phyloP scores from a whole-genome alignment of 2,888 invertebrate species.

The Uloborus plumipes region DNA sequence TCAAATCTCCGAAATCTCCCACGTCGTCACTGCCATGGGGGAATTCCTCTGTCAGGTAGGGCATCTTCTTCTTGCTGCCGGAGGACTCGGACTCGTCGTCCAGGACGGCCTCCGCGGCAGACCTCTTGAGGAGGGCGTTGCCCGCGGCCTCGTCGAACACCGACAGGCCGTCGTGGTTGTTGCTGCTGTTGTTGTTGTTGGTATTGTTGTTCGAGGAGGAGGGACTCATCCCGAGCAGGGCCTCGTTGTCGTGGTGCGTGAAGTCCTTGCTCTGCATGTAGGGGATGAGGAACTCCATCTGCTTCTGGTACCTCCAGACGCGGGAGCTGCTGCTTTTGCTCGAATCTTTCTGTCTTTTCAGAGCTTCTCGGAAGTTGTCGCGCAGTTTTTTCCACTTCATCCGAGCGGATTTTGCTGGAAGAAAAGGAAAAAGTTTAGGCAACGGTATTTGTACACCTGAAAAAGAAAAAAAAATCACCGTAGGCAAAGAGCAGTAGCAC shows the following conservation, averaged over 20 bases:
- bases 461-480: too few species aligned
- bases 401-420: conserved; percentile 34
- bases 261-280: conserved; percentile 36
- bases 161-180: background rate
- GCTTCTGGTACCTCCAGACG: conserved; percentile 27
- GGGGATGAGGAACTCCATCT: conserved; percentile 39
- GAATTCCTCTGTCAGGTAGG: too few species aligned
- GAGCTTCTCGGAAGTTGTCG: conserved; percentile 36
- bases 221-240: too few species aligned
- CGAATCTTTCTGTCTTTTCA: conserved; percentile 27
- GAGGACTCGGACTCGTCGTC: background rate
- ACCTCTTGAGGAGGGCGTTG: background rate
- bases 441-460: too few species aligned
- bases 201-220: background rate
- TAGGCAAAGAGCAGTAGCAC: too few species aligned
- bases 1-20: too few species aligned
- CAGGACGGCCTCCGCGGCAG: background rate
- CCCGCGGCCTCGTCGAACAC: conserved; percentile 5
- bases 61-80: too few species aligned
- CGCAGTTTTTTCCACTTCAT: conserved; percentile 33
- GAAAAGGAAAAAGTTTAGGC: background rate
- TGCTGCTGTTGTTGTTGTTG: too few species aligned
- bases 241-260: conserved; percentile 2
- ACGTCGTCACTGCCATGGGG: too few species aligned
- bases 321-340: background rate